Conservation (phyloP, 2,888 invertebrate genomes). For the Pandemis corylana region DNA sequence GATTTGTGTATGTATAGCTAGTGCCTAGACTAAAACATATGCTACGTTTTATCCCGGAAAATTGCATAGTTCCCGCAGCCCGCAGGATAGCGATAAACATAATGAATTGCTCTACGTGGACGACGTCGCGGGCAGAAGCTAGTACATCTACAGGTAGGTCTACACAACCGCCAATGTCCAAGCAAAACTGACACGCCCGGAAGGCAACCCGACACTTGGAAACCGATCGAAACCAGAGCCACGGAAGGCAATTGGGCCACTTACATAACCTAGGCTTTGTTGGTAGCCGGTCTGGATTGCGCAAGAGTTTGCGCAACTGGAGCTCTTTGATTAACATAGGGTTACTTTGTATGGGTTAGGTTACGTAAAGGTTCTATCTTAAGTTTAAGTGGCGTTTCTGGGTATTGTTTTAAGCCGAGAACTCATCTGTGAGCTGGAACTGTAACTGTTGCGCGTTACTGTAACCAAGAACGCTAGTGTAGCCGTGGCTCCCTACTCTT, state of each 20-base stretch:
- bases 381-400: neutral
- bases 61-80: too few relatives aligned
- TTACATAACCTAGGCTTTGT: conserved; percentile 34
- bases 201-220: conserved; percentile 8
- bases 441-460: too few relatives aligned
- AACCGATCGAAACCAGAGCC: conserved; percentile 10
- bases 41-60: too few relatives aligned
- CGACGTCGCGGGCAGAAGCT: too few relatives aligned
- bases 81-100: too few relatives aligned
- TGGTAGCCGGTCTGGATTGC: conserved; percentile 17
- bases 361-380: neutral
- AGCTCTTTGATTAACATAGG: conserved; percentile 23
- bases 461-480: too few relatives aligned
- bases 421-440: too few relatives aligned
- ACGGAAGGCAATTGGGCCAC: conserved; percentile 13
- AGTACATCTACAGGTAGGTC: too few relatives aligned
- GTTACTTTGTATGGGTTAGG: conserved; percentile 10
- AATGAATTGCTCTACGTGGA: too few relatives aligned
- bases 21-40: too few relatives aligned
- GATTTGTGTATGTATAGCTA: too few relatives aligned
- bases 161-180: neutral
- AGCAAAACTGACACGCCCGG: conserved; percentile 1
- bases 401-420: neutral
- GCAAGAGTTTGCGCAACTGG: conserved; percentile 32
- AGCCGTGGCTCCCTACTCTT: too few relatives aligned